Conservation (phyloP, 2,797 vertebrate genomes). For the Bovichtus variegatus region DNA sequence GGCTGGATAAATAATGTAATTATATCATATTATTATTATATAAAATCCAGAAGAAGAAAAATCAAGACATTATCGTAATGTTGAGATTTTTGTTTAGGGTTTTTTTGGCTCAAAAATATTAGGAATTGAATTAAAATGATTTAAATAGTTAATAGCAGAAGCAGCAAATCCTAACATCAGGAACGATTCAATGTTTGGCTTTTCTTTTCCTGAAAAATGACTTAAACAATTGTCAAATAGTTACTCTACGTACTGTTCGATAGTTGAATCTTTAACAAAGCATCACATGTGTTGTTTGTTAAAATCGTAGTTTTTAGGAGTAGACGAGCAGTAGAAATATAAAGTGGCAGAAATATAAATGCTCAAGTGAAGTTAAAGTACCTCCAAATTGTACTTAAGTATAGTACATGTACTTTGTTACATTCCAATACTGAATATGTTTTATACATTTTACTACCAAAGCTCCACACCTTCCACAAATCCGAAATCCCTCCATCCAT, state of each 20-base stretch:
- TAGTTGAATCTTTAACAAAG: not conserved
- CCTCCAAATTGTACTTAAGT: not conserved
- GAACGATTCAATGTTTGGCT: not conserved
- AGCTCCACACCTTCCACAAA: not conserved
- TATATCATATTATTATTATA: not conserved
- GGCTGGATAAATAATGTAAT: not conserved
- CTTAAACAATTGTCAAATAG: not conserved
- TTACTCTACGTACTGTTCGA: not conserved
- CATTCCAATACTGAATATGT: not conserved
- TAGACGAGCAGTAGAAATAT: no score
- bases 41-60: not conserved
- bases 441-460: not conserved
- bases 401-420: not conserved
- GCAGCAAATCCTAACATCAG: not conserved
- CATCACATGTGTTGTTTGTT: not conserved
- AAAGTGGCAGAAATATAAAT: no score
- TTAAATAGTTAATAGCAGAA: not conserved
- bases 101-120: no score
- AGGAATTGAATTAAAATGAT: not conserved
- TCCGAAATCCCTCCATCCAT: not conserved
- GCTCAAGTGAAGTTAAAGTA: not conserved
- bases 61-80: not conserved
- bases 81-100: not conserved
- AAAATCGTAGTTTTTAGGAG: not conserved
- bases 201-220: not conserved